Percentiles rank a stretch among this genome's conserved stretches.
phyloP scores from a whole-genome alignment of 2,113 vertebrate species.

The Passer montanus region DNA sequence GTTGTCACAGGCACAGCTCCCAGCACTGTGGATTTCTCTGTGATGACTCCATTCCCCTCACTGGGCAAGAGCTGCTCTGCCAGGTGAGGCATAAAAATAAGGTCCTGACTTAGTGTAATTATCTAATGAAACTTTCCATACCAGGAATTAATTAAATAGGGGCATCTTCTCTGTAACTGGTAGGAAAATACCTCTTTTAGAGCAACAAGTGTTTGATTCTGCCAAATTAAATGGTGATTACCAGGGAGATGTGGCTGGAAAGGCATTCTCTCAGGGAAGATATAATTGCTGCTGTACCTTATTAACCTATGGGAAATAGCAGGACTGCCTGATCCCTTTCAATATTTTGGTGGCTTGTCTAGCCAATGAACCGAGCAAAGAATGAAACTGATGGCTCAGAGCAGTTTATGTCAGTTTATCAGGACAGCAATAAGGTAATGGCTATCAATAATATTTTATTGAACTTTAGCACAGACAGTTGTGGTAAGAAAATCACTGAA shows the following conservation, averaged over 20 bases:
- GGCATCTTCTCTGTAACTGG: not conserved
- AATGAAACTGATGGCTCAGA: not conserved
- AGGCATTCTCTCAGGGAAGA: not conserved
- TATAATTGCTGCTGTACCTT: not conserved
- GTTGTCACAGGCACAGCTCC: not conserved
- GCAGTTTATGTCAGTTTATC: not conserved
- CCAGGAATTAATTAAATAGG: not conserved
- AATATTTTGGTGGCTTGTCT: not conserved
- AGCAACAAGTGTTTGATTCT: slow-evolving; percentile 5
- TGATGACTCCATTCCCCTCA: not conserved
- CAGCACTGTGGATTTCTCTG: not conserved
- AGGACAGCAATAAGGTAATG: not conserved
- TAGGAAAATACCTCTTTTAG: not conserved
- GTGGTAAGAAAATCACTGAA: not conserved
- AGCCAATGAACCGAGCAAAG: not conserved
- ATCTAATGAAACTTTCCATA: not conserved
- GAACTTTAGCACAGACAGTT: not conserved
- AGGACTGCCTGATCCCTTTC: not conserved
- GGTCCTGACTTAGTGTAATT: not conserved
- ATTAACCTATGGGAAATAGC: not conserved
- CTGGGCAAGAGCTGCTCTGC: not conserved
- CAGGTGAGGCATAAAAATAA: slow-evolving; percentile 19
- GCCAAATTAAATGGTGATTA: slow-evolving; percentile 16
- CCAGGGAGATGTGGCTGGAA: not conserved
- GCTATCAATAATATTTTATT: not conserved